A percentile compares a stretch with the other conserved stretches of the same genome.
phyloP scores from a whole-genome alignment of 2,797 vertebrate genomes.

The Girardinus metallicus region DNA sequence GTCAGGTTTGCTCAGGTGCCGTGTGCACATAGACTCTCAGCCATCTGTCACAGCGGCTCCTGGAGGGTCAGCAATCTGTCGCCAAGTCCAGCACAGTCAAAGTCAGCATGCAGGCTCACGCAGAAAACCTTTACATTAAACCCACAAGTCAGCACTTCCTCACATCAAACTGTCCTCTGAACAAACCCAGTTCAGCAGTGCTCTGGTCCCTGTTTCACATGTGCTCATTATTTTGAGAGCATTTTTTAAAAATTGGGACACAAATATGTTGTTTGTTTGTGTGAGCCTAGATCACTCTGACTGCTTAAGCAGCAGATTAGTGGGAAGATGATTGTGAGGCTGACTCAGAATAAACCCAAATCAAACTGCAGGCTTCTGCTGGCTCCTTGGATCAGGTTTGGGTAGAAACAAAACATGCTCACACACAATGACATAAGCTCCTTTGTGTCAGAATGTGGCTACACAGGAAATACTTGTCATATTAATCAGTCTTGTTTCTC shows the following conservation, averaged over 20 bases:
- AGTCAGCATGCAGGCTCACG: background rate
- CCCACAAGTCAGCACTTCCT: background rate
- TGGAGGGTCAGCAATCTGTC: slow-evolving; percentile 63
- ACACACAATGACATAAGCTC: background rate
- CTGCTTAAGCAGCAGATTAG: slow-evolving; percentile 6
- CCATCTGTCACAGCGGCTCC: slow-evolving; percentile 79
- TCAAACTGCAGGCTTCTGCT: background rate
- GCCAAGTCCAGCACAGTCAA: slow-evolving; percentile 21
- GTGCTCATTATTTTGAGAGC: background rate
- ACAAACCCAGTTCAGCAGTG: background rate
- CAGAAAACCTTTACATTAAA: slow-evolving; percentile 8
- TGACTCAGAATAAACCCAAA: slow-evolving; percentile 1
- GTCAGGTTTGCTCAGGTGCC: slow-evolving; percentile 77
- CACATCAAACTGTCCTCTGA: background rate
- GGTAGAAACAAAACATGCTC: background rate
- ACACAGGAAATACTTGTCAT: background rate
- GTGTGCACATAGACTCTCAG: slow-evolving; percentile 62
- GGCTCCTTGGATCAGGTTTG: background rate
- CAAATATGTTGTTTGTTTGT: background rate
- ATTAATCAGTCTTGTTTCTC: background rate
- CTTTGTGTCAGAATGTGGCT: background rate
- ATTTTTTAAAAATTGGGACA: slow-evolving; percentile 1
- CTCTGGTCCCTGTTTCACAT: background rate
- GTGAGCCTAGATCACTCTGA: background rate
- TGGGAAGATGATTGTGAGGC: background rate